Evolutionary conservation across 1,140 invertebrate species (phyloP).

Genomic region (Semibalanus balanoides): DNA sequence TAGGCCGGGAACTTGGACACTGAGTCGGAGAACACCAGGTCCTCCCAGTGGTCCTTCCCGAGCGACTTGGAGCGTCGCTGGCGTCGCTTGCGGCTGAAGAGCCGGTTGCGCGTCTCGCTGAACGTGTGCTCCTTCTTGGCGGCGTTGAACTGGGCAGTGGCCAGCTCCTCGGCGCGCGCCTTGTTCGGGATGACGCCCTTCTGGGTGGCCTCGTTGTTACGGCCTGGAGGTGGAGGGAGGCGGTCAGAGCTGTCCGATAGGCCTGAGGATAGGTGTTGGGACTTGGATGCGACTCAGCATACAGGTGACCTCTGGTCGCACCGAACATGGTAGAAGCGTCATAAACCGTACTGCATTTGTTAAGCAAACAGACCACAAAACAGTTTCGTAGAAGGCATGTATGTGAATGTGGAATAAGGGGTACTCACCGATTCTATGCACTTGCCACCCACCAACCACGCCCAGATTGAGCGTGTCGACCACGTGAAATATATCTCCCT

Average conservation of each 20-base stretch:
- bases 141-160: conserved; percentile 77
- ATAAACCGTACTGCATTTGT: too few relatives aligned
- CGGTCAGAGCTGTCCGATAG: too few relatives aligned
- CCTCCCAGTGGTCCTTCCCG: conserved; percentile 39
- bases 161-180: conserved; percentile 71
- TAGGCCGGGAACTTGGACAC: conserved; percentile 94
- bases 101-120: conserved; percentile 57
- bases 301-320: too few relatives aligned
- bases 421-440: conserved; percentile 27
- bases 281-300: too few relatives aligned
- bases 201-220: conserved; percentile 84
- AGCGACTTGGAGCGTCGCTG: conserved; percentile 81
- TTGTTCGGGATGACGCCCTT: conserved; percentile 96
- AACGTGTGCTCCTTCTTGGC: conserved; percentile 61
- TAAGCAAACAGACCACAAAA: too few relatives aligned
- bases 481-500: conserved; percentile 92
- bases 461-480: conserved; percentile 93
- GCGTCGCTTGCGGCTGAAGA: conserved; percentile 64
- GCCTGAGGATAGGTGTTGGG: too few relatives aligned
- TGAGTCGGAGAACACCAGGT: conserved; percentile 77
- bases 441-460: conserved; percentile 94
- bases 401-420: too few relatives aligned
- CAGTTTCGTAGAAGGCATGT: too few relatives aligned
- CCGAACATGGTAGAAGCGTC: too few relatives aligned
- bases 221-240: conserved; percentile 38